Percentiles rank a stretch among this genome's conserved stretches.
Evolutionary conservation across 2,888 invertebrate species (phyloP).

Genomic region (Morpho deidamia): DNA sequence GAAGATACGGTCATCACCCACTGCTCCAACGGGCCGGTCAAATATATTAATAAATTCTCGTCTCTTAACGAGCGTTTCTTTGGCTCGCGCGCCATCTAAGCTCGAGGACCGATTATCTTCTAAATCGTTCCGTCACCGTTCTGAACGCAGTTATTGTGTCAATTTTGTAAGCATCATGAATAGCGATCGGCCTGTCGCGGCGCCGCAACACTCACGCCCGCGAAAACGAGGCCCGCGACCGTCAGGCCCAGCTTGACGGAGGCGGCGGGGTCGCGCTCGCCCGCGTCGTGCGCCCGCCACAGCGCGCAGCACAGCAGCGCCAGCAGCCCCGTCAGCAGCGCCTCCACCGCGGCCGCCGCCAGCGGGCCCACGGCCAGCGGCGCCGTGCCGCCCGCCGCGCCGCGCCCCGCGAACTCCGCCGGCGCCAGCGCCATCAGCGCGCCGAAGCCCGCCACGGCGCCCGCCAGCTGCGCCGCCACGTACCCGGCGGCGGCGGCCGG

Average conservation of each 20-base stretch:
- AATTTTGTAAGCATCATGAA: too few species aligned
- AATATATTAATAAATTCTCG: too few species aligned
- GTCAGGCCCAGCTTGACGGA: slow-evolving; percentile 59
- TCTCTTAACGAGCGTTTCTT: too few species aligned
- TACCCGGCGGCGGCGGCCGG: slow-evolving; percentile 44
- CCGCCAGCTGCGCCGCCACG: slow-evolving; percentile 46
- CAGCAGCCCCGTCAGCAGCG: slow-evolving; percentile 45
- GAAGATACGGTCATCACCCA: too few species aligned
- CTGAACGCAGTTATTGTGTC: too few species aligned
- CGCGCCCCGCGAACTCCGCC: slow-evolving; percentile 14
- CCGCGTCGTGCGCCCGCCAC: slow-evolving; percentile 47
- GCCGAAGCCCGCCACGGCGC: slow-evolving; percentile 49
- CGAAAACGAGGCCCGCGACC: slow-evolving; percentile 56
- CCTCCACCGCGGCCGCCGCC: slow-evolving; percentile 39
- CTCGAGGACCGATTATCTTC: too few species aligned
- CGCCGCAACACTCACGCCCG: slow-evolving; percentile 43
- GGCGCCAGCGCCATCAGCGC: slow-evolving; percentile 38
- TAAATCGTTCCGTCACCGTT: too few species aligned
- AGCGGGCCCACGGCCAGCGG: slow-evolving; percentile 18
- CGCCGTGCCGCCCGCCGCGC: slow-evolving; percentile 29
- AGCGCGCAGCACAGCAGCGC: slow-evolving; percentile 46
- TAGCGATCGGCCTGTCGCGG: not conserved
- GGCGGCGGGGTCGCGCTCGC: slow-evolving; percentile 43
- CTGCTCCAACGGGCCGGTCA: too few species aligned
- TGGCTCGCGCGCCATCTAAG: too few species aligned